Conservation (phyloP, 1,140 invertebrate species). For the Oryctes rhinoceros region DNA sequence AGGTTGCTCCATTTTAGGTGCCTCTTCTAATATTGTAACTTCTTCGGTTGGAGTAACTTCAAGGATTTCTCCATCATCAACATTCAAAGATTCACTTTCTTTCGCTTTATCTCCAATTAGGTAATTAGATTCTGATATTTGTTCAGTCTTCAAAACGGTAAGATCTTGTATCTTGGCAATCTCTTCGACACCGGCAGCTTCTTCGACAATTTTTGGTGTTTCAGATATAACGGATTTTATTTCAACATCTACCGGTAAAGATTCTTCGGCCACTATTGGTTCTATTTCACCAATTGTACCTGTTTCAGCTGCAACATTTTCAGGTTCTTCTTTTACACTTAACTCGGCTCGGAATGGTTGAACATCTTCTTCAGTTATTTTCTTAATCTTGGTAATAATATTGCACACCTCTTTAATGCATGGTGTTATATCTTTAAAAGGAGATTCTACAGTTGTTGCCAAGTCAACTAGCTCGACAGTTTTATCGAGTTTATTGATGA, state of each 20-base stretch:
- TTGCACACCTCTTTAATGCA: slow-evolving; percentile 45
- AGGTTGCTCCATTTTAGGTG: no score
- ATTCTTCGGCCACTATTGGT: not conserved
- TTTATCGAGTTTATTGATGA: slow-evolving; percentile 57
- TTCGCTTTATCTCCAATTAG: no score
- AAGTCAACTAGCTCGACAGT: slow-evolving; percentile 59
- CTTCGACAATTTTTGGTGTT: not conserved
- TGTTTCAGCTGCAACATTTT: slow-evolving; percentile 2
- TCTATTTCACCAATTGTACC: not conserved
- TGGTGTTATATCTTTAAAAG: slow-evolving; percentile 52
- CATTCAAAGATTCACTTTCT: no score
- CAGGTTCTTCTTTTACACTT: not conserved
- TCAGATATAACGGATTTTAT: not conserved
- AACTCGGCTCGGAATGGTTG: not conserved
- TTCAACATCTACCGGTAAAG: not conserved
- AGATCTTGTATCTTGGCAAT: not conserved
- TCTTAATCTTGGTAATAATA: slow-evolving; percentile 45
- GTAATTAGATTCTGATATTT: no score
- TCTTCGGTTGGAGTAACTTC: no score
- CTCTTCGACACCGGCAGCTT: not conserved
- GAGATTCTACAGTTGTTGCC: slow-evolving; percentile 56
- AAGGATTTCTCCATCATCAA: no score
- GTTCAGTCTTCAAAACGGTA: no score
- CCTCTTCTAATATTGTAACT: no score
- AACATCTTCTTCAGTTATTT: slow-evolving; percentile 29